These are phyloP conservation scores for Podilymbus podiceps DNA, from an alignment of 2,113 vertebrate genomes.

Conservation along the genomic window DNA sequence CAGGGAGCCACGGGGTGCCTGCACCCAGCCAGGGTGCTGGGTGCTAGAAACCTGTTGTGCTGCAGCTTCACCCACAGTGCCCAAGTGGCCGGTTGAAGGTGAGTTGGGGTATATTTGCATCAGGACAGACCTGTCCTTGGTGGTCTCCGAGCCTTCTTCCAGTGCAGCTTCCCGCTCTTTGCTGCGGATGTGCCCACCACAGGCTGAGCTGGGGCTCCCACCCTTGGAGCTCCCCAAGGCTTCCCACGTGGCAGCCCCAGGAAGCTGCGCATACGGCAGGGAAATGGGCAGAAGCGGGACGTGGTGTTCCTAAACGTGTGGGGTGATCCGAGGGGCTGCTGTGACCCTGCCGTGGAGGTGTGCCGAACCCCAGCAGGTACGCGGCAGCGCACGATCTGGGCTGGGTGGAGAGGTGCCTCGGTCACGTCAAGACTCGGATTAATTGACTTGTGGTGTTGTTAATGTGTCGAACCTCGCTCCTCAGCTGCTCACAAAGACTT, in stretches of 20 bases:
- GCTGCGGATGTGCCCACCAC: not conserved
- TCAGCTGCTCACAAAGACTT: not conserved
- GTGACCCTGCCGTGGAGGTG: not conserved
- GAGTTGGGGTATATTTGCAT: not conserved
- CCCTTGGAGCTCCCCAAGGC: not conserved
- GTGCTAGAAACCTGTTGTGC: not conserved
- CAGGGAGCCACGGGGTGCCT: not conserved
- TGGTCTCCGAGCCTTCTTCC: not conserved
- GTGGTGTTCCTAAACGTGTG: not conserved
- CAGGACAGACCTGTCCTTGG: fast-evolving
- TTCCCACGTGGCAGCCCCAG: fast-evolving
- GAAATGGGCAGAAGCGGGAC: not conserved
- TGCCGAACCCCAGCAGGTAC: fast-evolving
- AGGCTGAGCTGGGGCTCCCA: not conserved
- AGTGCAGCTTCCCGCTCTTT: not conserved
- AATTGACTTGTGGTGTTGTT: not conserved
- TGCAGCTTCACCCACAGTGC: not conserved
- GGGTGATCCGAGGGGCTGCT: not conserved
- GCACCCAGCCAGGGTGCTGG: not conserved
- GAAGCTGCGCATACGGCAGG: fast-evolving
- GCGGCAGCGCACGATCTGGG: fast-evolving
- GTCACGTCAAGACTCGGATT: not conserved
- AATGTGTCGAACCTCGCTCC: not conserved
- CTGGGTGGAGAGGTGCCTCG: not conserved
- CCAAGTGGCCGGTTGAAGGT: not conserved